phyloP scores from a whole-genome alignment of 1,140 invertebrate species.

The Ceratina australensis region DNA sequence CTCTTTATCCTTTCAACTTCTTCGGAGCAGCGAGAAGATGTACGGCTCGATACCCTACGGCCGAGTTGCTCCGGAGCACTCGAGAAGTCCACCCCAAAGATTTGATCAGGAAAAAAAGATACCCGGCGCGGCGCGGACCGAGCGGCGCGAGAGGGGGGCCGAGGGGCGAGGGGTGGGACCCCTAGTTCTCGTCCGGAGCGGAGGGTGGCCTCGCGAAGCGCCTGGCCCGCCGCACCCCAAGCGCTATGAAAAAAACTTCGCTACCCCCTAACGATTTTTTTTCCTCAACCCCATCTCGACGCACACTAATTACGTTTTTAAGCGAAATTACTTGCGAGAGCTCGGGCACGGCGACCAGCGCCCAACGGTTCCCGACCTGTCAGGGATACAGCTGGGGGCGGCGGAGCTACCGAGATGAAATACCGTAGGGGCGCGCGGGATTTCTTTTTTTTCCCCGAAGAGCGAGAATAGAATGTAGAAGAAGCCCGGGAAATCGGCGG shows the following conservation, averaged over 20 bases:
- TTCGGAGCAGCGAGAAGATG: slow-evolving; percentile 54
- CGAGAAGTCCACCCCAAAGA: slow-evolving; percentile 67
- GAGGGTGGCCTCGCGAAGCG: slow-evolving; percentile 59
- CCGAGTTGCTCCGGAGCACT: slow-evolving; percentile 56
- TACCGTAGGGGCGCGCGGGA: slow-evolving; percentile 53
- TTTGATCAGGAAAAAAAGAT: slow-evolving; percentile 64
- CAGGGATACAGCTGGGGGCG: slow-evolving; percentile 1
- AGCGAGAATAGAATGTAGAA: slow-evolving; percentile 19
- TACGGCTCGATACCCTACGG: slow-evolving; percentile 61
- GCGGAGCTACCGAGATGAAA: slow-evolving; percentile 56
- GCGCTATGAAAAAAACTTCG: slow-evolving; percentile 68
- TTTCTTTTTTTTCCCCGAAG: slow-evolving; percentile 9
- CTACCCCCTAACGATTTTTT: slow-evolving; percentile 77
- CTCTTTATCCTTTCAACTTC: slow-evolving; percentile 62
- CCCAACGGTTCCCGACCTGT: slow-evolving; percentile 38
- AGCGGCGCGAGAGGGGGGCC: slow-evolving; percentile 55
- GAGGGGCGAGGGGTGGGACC: slow-evolving; percentile 66
- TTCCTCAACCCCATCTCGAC: slow-evolving; percentile 75
- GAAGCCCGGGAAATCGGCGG: slow-evolving; percentile 39
- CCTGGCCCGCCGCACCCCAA: slow-evolving; percentile 60
- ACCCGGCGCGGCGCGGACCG: slow-evolving; percentile 44
- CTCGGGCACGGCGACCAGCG: slow-evolving; percentile 29
- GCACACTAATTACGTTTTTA: slow-evolving; percentile 79
- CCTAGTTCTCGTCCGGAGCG: slow-evolving; percentile 53
- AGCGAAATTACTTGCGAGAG: slow-evolving; percentile 74